Base-by-base conservation (phyloP, 1,140 invertebrate genomes). In the Drosophila setifemur region DNA sequence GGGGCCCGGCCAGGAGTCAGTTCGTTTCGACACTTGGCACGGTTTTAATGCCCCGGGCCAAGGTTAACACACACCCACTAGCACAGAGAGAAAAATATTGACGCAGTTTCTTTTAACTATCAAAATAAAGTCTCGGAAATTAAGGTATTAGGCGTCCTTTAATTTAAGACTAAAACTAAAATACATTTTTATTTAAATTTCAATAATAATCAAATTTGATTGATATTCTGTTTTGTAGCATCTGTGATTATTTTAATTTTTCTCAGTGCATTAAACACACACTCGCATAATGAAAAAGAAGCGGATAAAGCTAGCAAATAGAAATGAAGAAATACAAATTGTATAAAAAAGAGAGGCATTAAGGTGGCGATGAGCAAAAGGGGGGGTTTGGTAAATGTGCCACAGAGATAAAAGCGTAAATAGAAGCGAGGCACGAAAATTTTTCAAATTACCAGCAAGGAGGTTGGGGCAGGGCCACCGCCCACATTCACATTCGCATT, bases 381-480 rank as follows among this genome's bases (percentile, higher is more conserved):
- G 23, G 29, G 8, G 12, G 35, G 25, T 14, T 18, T 48, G 28
- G 29, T 52, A 50, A 74, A 68, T 70, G 76, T 55, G 72, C 53
- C 73, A 77, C 47, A 60, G 43, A 77, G 79, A 83, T 86, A 85
- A 86, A 86, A 85, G 79, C 79, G 74, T 85, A 86, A 86, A 85
- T 85, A 85, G 81, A 85, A 85, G 66, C 53, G 60, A 52, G 74
- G 66, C 79, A 85, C 79, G 79, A 85, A 85, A 74, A 79, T 74
- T 67, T 78, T 81, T 64, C 33, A 63, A 73, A 79, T 74, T 64
- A 67, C 55, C 64, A 54, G 37, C 29, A 45, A 19, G 57, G 47
- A 52, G 53, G 48, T 72, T 73, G 73, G 33, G 50, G 39, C 16
- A 48, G 47, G 44, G 16, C 9, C 48, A 33, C 21, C 31, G 5